These are phyloP conservation scores for Sander vitreus DNA, from an alignment of 2,113 vertebrate species.

Conservation along the genomic window DNA sequence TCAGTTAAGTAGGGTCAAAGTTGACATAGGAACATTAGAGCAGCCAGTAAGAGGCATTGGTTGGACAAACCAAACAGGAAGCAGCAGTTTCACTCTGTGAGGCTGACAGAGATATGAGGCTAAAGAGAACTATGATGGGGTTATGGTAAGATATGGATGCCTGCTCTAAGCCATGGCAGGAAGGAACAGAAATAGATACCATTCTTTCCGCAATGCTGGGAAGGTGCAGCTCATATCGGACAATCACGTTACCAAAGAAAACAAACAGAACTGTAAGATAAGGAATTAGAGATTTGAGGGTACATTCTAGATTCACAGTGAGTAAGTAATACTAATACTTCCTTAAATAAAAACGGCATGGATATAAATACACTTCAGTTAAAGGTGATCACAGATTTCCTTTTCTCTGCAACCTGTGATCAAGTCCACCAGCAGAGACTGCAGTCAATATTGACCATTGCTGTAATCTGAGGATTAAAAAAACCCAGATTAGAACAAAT, in stretches of 20 bases:
- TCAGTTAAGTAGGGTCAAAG: conserved; percentile 69
- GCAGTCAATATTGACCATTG: conserved; percentile 39
- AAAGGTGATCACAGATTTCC: conserved; percentile 32
- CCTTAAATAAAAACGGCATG: conserved; percentile 34
- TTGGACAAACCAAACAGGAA: conserved; percentile 80
- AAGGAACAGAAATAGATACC: conserved; percentile 80
- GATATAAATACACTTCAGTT: conserved; percentile 37
- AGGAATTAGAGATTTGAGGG: conserved; percentile 50
- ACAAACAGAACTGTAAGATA: conserved; percentile 58
- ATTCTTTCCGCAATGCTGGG: conserved; percentile 70
- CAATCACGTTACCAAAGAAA: conserved; percentile 59
- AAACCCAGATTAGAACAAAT: not conserved
- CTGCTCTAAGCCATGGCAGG: conserved; percentile 67
- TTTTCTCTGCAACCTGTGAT: conserved; percentile 34
- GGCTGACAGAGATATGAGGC: conserved; percentile 72
- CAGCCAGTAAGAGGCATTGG: conserved; percentile 67
- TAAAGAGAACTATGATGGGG: conserved; percentile 57
- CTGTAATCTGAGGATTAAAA: conserved; percentile 48
- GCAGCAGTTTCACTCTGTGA: conserved; percentile 58
- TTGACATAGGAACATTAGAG: conserved; percentile 54
- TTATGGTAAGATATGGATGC: conserved; percentile 74
- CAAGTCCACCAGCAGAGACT: conserved; percentile 20
- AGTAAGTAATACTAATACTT: conserved; percentile 14
- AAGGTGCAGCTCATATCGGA: conserved; percentile 71
- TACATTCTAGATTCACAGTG: not conserved